phyloP scores from a whole-genome alignment of 2,888 invertebrate genomes.

The Phasia obesa region DNA sequence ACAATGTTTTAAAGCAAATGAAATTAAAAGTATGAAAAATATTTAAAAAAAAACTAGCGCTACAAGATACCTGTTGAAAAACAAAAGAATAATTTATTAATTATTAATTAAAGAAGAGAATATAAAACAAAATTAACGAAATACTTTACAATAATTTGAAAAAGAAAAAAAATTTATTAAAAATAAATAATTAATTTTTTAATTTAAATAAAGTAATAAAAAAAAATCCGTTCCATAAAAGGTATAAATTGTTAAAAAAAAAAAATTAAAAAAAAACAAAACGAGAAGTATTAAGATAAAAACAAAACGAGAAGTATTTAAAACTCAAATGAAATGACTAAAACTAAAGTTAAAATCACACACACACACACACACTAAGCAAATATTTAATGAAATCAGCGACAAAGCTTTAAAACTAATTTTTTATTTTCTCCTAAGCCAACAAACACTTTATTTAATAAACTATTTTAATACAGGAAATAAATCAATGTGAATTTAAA shows the following conservation, averaged over 20 bases:
- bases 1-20: slow-evolving; percentile 3
- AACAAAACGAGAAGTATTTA: neutral
- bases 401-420: too few species aligned
- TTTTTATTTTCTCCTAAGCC: too few species aligned
- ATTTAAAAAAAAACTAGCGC: slow-evolving; percentile 53
- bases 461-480: too few species aligned
- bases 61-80: slow-evolving; percentile 67
- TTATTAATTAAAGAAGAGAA: neutral
- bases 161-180: slow-evolving; percentile 6
- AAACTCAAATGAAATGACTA: neutral
- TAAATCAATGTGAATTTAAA: too few species aligned
- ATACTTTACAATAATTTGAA: slow-evolving; percentile 42
- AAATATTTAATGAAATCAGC: too few species aligned
- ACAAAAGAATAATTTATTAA: slow-evolving; percentile 11
- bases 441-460: too few species aligned
- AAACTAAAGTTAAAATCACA: neutral
- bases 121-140: slow-evolving; percentile 35
- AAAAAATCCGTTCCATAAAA: slow-evolving; percentile 54
- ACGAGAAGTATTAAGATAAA: neutral
- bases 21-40: slow-evolving; percentile 2
- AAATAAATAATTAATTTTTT: too few species aligned
- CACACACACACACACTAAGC: too few species aligned
- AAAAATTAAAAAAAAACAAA: slow-evolving; percentile 1
- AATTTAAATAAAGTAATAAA: slow-evolving; percentile 17
- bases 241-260: slow-evolving; percentile 16